Evolutionary conservation across 2,797 vertebrate genomes (phyloP).

Genomic region (Halcyon chelicuti): DNA sequence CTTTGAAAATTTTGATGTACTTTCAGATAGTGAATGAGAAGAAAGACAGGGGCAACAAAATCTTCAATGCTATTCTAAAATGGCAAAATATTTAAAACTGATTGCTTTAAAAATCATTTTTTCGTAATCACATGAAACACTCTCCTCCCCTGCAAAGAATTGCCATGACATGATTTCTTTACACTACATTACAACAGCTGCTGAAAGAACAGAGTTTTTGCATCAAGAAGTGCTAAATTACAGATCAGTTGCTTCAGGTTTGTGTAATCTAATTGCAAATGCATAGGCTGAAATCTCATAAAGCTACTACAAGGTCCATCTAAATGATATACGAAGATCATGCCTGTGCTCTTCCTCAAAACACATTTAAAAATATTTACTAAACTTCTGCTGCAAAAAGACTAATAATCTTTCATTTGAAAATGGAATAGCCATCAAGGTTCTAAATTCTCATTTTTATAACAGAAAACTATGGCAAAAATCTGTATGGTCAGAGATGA

Average conservation of each 20-base stretch:
- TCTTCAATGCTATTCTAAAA: not conserved
- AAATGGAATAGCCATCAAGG: not conserved
- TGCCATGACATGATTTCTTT: not conserved
- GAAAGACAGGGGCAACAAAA: not conserved
- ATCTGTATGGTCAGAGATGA: not conserved
- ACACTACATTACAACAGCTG: not conserved
- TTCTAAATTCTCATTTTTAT: not conserved
- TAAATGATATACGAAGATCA: not conserved
- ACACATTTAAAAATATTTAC: not conserved
- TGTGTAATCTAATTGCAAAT: not conserved
- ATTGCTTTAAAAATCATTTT: not conserved
- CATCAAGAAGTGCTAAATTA: not conserved
- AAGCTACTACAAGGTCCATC: not conserved
- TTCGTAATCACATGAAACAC: not conserved
- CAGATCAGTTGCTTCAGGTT: not conserved
- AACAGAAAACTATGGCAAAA: not conserved
- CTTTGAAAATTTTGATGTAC: not conserved
- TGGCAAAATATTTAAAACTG: not conserved
- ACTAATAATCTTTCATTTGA: not conserved
- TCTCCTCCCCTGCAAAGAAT: not conserved
- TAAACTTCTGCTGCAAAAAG: not conserved
- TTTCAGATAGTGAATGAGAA: not conserved
- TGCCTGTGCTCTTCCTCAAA: not conserved
- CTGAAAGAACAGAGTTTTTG: not conserved
- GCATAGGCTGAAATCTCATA: not conserved